A percentile compares a stretch with the other conserved stretches of the same genome.
Evolutionary conservation across 2,888 invertebrate genomes (phyloP).

Genomic region (Meganola albula): DNA sequence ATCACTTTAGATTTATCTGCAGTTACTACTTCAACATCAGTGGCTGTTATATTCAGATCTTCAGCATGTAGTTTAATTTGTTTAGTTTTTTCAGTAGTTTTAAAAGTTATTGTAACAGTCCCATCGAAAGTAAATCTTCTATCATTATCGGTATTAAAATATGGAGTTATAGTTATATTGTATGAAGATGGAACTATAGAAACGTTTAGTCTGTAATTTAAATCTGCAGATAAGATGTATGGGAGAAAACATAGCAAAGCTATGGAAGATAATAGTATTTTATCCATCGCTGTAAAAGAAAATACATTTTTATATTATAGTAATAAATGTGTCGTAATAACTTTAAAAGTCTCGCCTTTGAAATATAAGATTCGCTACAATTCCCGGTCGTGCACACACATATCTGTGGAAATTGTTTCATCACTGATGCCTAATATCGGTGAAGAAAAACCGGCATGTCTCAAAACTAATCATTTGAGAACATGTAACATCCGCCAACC

Average conservation of each 20-base stretch:
- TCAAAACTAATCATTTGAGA: too few species aligned
- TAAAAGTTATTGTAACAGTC: slow-evolving; percentile 57
- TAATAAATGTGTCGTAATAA: too few species aligned
- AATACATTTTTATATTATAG: too few species aligned
- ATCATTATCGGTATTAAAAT: slow-evolving; percentile 59
- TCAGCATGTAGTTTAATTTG: slow-evolving; percentile 62
- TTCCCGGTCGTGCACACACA: too few species aligned
- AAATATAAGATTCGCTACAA: too few species aligned
- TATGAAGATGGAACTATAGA: slow-evolving; percentile 73
- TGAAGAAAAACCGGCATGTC: too few species aligned
- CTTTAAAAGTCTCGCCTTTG: too few species aligned
- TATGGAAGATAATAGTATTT: slow-evolving; percentile 27
- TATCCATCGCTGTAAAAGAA: slow-evolving; percentile 51
- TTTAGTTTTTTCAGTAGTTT: slow-evolving; percentile 36
- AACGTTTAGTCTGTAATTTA: slow-evolving; percentile 56
- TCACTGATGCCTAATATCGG: too few species aligned
- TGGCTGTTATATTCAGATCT: slow-evolving; percentile 43
- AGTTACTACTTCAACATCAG: slow-evolving; percentile 36
- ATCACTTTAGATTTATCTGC: slow-evolving; percentile 32
- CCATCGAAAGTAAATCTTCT: slow-evolving; percentile 68
- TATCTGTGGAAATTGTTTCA: too few species aligned
- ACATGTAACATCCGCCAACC: too few species aligned
- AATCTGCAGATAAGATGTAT: slow-evolving; percentile 44
- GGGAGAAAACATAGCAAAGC: slow-evolving; percentile 34
- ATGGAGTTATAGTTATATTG: slow-evolving; percentile 69